Base-by-base conservation (phyloP, 2,113 vertebrate genomes). In the Mellivora capensis region DNA sequence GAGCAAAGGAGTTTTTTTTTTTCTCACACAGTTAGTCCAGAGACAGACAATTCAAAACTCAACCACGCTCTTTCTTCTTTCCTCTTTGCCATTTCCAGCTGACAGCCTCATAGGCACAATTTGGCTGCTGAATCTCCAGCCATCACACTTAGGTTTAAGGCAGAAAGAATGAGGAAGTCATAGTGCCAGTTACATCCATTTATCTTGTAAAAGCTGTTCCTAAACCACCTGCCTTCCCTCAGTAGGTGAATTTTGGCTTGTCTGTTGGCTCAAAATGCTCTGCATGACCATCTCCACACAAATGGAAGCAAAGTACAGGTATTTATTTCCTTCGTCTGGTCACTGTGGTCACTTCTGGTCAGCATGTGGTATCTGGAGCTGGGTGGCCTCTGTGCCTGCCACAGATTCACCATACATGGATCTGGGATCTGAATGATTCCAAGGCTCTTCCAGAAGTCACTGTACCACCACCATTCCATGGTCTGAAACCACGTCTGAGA, bases 61-160 rank as follows among this genome's bases (percentile, higher is more conserved):
- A 39, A 1, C 25, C 86, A 23, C 4, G 11, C 6, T 52, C n/a
- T 85, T 85, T 90, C 34, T 29, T 59, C 29, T 59, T 90, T 44
- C 11, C n/a, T 86, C 29, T 80, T 72, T 79, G 42, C 72, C 12
- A 37, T 93, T 62, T 85, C 52, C 42, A 44, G n/a, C 4, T 29
- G 61, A 52, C 10, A 62, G 23, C 61, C 80, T 94, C 61, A 72
- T 5, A 29, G 52, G 25, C 52, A 86, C n/a, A 80, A 18, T 0
- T 0, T 39, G 13, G 76, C 47, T 59, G 37, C 92, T 67, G 54
- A 42, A 64, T 57, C 39, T n/a, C 74, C 54, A n/a, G 25, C 3
- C 64, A 82, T 47, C 76, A 54, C 61, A 37, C 62, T n/a, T 62
- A 42, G 27, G 52, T 80, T 96, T 69, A 61, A 84, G 64, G 72